Evolutionary conservation across 2,797 vertebrate genomes (phyloP), one percentile per base, ranked within the genome.

Genomic region (Parauchenoglanis ngamensis): DNA sequence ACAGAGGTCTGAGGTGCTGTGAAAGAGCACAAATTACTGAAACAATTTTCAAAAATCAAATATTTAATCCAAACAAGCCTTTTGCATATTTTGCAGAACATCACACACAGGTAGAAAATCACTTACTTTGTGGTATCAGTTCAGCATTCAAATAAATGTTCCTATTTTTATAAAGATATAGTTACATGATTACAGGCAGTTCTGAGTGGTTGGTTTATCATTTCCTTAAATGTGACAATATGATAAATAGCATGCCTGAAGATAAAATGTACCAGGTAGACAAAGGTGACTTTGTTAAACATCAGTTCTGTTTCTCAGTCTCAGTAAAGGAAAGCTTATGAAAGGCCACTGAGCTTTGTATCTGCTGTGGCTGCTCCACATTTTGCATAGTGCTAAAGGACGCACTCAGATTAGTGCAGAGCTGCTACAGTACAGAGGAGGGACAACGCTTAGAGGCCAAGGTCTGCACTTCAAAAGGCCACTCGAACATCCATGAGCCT

Each of bases 381-480:
- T 88, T 88, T 68, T 44, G 61, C 28, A n/a, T n/a, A 61, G 21
- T 21, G n/a, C 57, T 61, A 82, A 89, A 87, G 86, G 86, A 84
- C 87, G 10, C 49, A 0, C 52, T 84, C 19, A 81, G 67, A 83
- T 84, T 84, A 86, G 81, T 44, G 46, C 35, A n/a, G n/a, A 25
- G 75, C 28, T 25, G 81, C 57, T 54, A 78, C 17, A 21, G 77
- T 87, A 7, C 70, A 70, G 80, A 88, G 28, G 54, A 35, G 76
- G 28, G 28, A 57, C 57, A 61, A 15, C 6, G 13, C 56, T 25
- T 57, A 40, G 0, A 61, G 35, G 87, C 79, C 70, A 83, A 78
- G n/a, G 86, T 85, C 70, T 76, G 56, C 52, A 59, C 87, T 84
- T 87, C 80, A 72, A 79, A 35, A 54, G 75, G 44, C 52, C 61